Conservation (phyloP, 2,888 invertebrate genomes). For the Catocala fraxini region DNA sequence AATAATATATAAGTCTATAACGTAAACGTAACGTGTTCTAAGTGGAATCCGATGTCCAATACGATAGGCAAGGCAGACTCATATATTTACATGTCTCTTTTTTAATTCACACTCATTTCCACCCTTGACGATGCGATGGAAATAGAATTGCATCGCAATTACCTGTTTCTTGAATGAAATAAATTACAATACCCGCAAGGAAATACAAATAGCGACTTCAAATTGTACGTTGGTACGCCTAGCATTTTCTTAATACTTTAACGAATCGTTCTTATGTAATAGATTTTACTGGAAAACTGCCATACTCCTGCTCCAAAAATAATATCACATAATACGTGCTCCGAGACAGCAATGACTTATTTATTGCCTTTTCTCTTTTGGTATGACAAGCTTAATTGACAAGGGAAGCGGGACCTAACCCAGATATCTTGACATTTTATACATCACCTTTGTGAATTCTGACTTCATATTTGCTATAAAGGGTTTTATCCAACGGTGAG, state of each 20-base stretch:
- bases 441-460: slow-evolving; percentile 3
- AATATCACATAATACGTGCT: slow-evolving; percentile 25
- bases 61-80: no score
- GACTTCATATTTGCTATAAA: background rate
- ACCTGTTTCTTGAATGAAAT: slow-evolving; percentile 1
- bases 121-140: slow-evolving; percentile 9
- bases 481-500: background rate
- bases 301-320: slow-evolving; percentile 13
- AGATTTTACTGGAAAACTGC: background rate
- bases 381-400: slow-evolving; percentile 53
- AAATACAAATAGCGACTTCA: slow-evolving; percentile 13
- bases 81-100: no score
- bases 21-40: no score
- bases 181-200: slow-evolving; percentile 19
- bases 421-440: slow-evolving; percentile 16
- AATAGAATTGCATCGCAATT: slow-evolving; percentile 14
- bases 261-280: background rate
- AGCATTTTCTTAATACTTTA: background rate
- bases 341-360: slow-evolving; percentile 33
- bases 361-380: slow-evolving; percentile 36
- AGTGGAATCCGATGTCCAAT: no score
- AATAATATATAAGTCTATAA: no score
- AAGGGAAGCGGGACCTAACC: slow-evolving; percentile 30
- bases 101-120: background rate
- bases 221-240: background rate